These are phyloP conservation scores for Drosophila sp. DNA, from an alignment of 1,140 invertebrate genomes.

Conservation along the genomic window DNA sequence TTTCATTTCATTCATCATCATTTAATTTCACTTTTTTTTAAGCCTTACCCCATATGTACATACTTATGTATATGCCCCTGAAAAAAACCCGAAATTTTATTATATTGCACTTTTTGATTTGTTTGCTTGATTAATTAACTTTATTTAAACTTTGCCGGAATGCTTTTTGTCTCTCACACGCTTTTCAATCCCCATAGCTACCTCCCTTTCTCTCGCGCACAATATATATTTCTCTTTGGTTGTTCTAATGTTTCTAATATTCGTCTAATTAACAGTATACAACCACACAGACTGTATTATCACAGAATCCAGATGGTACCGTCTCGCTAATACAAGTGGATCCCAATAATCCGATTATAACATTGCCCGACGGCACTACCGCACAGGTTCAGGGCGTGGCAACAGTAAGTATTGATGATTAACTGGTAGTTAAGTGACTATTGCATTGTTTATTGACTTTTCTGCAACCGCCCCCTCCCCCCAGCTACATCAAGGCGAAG, in stretches of 20 bases:
- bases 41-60: background rate
- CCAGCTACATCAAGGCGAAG: constrained; percentile 91
- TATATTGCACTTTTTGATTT: background rate
- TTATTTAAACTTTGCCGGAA: background rate
- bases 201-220: background rate
- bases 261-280: constrained; percentile 87
- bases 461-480: background rate
- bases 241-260: background rate
- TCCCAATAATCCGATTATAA: constrained; percentile 96
- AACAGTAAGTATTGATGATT: constrained; percentile 85
- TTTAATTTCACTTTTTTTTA: background rate
- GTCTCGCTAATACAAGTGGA: constrained; percentile 98
- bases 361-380: constrained; percentile 96
- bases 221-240: background rate
- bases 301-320: constrained; percentile 97
- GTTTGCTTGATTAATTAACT: background rate
- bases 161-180: background rate
- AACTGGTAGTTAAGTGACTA: background rate
- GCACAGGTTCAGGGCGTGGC: constrained; percentile 96
- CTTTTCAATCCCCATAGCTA: background rate
- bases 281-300: constrained; percentile 92
- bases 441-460: background rate
- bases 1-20: background rate
- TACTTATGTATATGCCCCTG: too few relatives aligned
- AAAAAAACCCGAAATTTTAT: background rate